These are phyloP conservation scores for Ariolimax columbianus DNA, from an alignment of 2,888 invertebrate genomes.

Conservation along the genomic window DNA sequence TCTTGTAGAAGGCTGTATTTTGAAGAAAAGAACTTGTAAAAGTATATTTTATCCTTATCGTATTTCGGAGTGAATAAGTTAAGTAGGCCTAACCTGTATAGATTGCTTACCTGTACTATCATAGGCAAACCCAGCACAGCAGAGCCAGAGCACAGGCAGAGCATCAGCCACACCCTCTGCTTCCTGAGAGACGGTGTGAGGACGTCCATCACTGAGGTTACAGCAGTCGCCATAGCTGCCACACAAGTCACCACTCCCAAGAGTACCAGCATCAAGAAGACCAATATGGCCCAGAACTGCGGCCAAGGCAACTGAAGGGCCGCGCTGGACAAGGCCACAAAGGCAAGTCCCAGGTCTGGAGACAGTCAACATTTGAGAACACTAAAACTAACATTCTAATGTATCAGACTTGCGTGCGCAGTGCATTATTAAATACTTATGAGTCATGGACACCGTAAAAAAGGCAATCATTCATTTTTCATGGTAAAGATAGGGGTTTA, in stretches of 20 bases:
- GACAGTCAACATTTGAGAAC: too few relatives aligned
- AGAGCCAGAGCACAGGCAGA: slow-evolving; percentile 84
- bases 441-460: too few relatives aligned
- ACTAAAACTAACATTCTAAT: too few relatives aligned
- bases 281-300: slow-evolving; percentile 72
- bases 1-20: too few relatives aligned
- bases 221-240: slow-evolving; percentile 56
- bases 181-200: slow-evolving; percentile 5
- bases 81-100: slow-evolving; percentile 6
- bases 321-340: slow-evolving; percentile 70
- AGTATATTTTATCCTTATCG: too few relatives aligned
- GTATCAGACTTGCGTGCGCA: too few relatives aligned
- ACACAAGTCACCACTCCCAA: slow-evolving; percentile 71
- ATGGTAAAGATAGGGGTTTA: too few relatives aligned
- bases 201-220: slow-evolving; percentile 38
- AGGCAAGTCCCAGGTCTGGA: slow-evolving; percentile 72
- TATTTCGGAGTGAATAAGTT: too few relatives aligned
- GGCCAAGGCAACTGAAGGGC: slow-evolving; percentile 67
- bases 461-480: too few relatives aligned
- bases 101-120: slow-evolving; percentile 82
- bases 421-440: too few relatives aligned
- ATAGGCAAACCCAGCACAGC: slow-evolving; percentile 85
- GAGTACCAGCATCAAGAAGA: slow-evolving; percentile 71
- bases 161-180: slow-evolving; percentile 40
- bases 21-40: too few relatives aligned